Percentiles rank a stretch among this genome's conserved stretches.
Conservation (phyloP, 2,113 vertebrate genomes). For the Apus apus region DNA sequence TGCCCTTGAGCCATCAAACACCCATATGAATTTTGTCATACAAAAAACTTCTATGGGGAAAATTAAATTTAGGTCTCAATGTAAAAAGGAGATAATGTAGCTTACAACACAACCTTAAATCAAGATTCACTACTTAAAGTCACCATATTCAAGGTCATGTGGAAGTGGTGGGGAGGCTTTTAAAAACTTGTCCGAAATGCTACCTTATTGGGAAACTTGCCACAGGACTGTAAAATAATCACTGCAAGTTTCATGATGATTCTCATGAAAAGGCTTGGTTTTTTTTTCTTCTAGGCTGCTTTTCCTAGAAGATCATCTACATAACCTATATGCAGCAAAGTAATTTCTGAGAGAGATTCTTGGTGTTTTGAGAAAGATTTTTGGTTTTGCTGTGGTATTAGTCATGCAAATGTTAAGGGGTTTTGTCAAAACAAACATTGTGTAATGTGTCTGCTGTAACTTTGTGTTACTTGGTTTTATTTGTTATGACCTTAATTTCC, state of each 20-base stretch:
- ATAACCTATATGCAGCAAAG: not conserved
- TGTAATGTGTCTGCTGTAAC: not conserved
- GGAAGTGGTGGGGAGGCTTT: not conserved
- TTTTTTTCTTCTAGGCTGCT: not conserved
- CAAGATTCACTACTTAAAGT: not conserved
- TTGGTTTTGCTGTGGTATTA: not conserved
- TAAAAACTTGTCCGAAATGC: not conserved
- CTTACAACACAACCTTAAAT: not conserved
- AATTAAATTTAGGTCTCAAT: not conserved
- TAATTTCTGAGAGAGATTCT: not conserved
- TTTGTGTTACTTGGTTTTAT: not conserved
- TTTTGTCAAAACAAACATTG: not conserved
- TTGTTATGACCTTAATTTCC: not conserved
- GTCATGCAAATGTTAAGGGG: not conserved
- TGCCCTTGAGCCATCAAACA: fast-evolving
- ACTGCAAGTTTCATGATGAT: not conserved
- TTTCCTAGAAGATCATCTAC: not conserved
- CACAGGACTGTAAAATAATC: not conserved
- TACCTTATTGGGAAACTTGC: not conserved
- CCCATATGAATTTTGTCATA: not conserved
- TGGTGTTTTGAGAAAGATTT: not conserved
- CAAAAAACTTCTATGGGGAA: not conserved
- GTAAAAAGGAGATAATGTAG: not conserved
- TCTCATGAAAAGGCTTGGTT: not conserved
- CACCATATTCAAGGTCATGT: not conserved